These are phyloP conservation scores for Eonycteris spelaea DNA, from an alignment of 2,113 vertebrate species.

Conservation along the genomic window DNA sequence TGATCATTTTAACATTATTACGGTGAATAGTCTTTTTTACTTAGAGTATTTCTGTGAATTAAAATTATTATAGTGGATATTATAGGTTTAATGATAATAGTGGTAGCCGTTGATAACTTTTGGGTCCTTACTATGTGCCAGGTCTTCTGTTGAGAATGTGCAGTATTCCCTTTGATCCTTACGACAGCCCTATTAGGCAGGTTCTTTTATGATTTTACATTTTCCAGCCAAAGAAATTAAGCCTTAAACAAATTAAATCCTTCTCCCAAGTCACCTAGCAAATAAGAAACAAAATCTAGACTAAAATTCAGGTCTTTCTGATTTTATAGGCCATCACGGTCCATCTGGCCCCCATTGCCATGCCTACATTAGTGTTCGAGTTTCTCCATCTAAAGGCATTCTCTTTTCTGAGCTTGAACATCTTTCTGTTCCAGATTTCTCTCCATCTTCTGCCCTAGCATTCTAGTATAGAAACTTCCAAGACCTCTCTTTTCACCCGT, in stretches of 20 bases:
- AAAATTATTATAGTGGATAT: neutral
- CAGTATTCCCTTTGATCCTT: neutral
- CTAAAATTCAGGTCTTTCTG: neutral
- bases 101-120: neutral
- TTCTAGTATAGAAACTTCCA: neutral
- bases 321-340: neutral
- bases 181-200: neutral
- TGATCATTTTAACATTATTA: neutral
- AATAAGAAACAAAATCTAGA: neutral
- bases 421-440: neutral
- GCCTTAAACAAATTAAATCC: neutral
- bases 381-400: neutral
- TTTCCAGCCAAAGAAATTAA: neutral
- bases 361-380: neutral
- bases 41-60: neutral
- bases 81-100: neutral
- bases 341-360: neutral
- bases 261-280: neutral
- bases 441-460: neutral
- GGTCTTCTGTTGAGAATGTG: neutral
- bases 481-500: neutral
- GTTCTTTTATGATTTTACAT: neutral
- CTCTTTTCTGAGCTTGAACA: neutral
- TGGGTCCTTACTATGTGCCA: accelerated
- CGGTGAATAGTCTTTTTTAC: neutral